Evolutionary conservation across 2,113 vertebrate genomes (phyloP).

Genomic region (Corythoichthys haematopterus): DNA sequence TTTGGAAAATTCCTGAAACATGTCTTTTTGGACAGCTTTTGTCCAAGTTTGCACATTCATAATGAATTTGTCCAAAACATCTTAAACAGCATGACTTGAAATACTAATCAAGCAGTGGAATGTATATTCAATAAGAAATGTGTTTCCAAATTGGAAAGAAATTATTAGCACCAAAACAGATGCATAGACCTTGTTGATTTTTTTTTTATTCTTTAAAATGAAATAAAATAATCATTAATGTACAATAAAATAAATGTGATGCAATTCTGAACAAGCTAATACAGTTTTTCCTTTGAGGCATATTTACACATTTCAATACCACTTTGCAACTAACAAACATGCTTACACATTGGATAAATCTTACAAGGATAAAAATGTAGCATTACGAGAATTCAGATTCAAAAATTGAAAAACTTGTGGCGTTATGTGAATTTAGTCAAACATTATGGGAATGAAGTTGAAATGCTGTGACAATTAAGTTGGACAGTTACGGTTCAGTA

Average conservation of each 20-base stretch:
- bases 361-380: background rate
- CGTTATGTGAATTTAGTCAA: too few species aligned
- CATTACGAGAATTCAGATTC: background rate
- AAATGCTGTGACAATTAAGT: background rate
- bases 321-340: conserved; percentile 32
- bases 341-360: conserved; percentile 16
- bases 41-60: background rate
- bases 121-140: conserved; percentile 57
- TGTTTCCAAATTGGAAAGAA: conserved; percentile 60
- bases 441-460: background rate
- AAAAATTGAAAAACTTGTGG: too few species aligned
- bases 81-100: background rate
- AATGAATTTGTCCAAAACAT: background rate
- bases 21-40: too few species aligned
- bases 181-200: background rate
- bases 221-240: conserved; percentile 32
- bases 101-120: conserved; percentile 25
- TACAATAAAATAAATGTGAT: conserved; percentile 38
- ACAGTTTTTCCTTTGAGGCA: background rate
- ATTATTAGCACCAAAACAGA: conserved; percentile 40
- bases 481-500: too few species aligned
- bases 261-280: conserved; percentile 10
- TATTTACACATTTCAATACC: conserved; percentile 45
- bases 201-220: conserved; percentile 1
- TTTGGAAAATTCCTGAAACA: too few species aligned